Conservation (phyloP, 1,140 invertebrate species). For the Cyclina sinensis region DNA sequence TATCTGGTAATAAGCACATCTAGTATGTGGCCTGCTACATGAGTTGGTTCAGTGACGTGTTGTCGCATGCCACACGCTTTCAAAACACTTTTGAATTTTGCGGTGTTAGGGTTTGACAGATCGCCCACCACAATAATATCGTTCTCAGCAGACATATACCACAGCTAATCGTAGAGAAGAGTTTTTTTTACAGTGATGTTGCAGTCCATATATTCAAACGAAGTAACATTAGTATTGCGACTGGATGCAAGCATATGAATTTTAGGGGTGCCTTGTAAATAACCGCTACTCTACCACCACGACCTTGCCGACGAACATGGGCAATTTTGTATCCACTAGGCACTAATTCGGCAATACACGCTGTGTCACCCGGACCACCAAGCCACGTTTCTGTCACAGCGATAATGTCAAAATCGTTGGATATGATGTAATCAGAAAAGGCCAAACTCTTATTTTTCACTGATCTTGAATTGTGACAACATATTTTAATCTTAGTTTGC, state of each 20-base stretch:
- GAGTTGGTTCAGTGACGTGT: conserved; percentile 49
- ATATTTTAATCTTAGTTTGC: no score
- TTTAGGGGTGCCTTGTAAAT: no score
- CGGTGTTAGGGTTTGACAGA: no score
- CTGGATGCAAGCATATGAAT: no score
- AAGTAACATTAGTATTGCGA: background rate
- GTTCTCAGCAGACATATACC: no score
- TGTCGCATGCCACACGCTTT: conserved; percentile 39
- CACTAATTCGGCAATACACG: no score
- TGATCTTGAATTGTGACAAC: conserved; percentile 25
- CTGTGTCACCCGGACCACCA: conserved; percentile 18
- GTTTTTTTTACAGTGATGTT: no score
- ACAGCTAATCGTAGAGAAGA: conserved; percentile 17
- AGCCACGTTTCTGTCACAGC: conserved; percentile 38
- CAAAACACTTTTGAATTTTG: no score
- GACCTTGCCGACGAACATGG: background rate
- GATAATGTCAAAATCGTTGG: conserved; percentile 27
- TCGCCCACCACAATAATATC: no score
- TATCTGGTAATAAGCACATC: no score
- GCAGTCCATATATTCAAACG: conserved; percentile 44
- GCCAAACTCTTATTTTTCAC: conserved; percentile 29
- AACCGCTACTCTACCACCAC: no score
- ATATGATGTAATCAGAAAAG: conserved; percentile 32
- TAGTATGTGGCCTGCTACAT: no score
- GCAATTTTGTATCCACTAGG: conserved; percentile 25